Evolutionary conservation across 2,888 invertebrate genomes (phyloP), one percentile per base, ranked within the genome.

Genomic region (Leuctra nigra): DNA sequence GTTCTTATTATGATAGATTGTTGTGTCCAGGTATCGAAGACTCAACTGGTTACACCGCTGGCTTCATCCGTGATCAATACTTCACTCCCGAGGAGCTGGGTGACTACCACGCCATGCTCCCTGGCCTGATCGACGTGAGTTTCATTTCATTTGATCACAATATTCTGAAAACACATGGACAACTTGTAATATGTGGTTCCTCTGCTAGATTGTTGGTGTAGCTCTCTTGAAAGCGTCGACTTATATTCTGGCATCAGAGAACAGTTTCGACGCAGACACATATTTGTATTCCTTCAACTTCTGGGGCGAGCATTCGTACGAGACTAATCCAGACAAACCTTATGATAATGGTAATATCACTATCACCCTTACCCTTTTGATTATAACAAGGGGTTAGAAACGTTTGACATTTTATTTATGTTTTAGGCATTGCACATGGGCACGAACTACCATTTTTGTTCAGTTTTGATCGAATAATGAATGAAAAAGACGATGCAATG

Each of bases 361-460:
- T n/a, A n/a, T n/a, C n/a, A n/a, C n/a, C n/a, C n/a, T n/a, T n/a
- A n/a, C n/a, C n/a, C n/a, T n/a, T n/a, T n/a, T n/a, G n/a, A n/a
- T n/a, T n/a, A n/a, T n/a, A n/a, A n/a, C n/a, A n/a, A n/a, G n/a
- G n/a, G n/a, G n/a, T n/a, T n/a, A n/a, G n/a, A n/a, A n/a, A n/a
- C n/a, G n/a, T n/a, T n/a, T n/a, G n/a, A n/a, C n/a, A n/a, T n/a
- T n/a, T n/a, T n/a, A n/a, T n/a, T n/a, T n/a, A n/a, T 13, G n/a
- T 65, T 53, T 6, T 59, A 71, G 75, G 80, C 2, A 75, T 77
- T 1, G 77, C 79, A 61, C 81, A 82, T 64, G 78, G 80, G 1
- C 77, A 82, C 63, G 81, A 82, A 59, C 71, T 80, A 24, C 73
- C 80, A n/a, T 78, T 81, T 63, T 62, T 81, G 14, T 82, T 80